Conservation (phyloP, 1,140 invertebrate genomes). For the Augochlora pura region DNA sequence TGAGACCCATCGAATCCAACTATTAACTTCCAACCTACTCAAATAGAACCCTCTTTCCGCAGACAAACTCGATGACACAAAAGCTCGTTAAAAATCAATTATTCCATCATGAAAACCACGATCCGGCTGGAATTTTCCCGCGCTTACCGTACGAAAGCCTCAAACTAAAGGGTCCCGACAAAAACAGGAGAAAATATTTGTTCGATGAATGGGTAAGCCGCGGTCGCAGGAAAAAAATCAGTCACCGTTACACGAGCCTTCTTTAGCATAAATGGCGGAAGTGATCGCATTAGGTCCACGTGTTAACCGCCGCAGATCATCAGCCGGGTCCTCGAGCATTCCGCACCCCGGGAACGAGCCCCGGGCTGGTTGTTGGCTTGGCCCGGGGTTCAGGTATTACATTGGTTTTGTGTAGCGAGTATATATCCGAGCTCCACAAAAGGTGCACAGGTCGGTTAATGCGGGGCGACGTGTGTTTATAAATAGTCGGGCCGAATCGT, state of each 20-base stretch:
- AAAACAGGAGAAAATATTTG: neutral
- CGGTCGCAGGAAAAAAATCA: slow-evolving; percentile 41
- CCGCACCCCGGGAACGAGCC: slow-evolving; percentile 28
- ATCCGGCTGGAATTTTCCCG: neutral
- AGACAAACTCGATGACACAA: no score
- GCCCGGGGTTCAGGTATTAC: slow-evolving; percentile 54
- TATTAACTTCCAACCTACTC: no score
- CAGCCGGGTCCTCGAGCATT: slow-evolving; percentile 37
- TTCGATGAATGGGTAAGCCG: neutral
- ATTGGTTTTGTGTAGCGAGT: slow-evolving; percentile 50
- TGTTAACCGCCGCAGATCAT: slow-evolving; percentile 55
- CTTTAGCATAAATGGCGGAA: slow-evolving; percentile 66
- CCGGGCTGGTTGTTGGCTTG: no score
- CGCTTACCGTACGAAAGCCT: neutral
- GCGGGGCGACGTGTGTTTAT: slow-evolving; percentile 66
- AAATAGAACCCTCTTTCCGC: no score
- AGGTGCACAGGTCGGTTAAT: slow-evolving; percentile 64
- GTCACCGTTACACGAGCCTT: slow-evolving; percentile 43
- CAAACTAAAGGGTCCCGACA: neutral
- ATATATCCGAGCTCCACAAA: slow-evolving; percentile 54
- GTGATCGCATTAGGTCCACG: slow-evolving; percentile 62
- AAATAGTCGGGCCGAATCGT: slow-evolving; percentile 54
- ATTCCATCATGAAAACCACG: neutral
- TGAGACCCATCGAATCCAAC: no score
- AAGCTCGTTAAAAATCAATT: neutral